A percentile compares a stretch with the other conserved stretches of the same genome.
These are phyloP conservation scores for Napeogenes inachia DNA, from an alignment of 2,888 invertebrate genomes.

Conservation along the genomic window DNA sequence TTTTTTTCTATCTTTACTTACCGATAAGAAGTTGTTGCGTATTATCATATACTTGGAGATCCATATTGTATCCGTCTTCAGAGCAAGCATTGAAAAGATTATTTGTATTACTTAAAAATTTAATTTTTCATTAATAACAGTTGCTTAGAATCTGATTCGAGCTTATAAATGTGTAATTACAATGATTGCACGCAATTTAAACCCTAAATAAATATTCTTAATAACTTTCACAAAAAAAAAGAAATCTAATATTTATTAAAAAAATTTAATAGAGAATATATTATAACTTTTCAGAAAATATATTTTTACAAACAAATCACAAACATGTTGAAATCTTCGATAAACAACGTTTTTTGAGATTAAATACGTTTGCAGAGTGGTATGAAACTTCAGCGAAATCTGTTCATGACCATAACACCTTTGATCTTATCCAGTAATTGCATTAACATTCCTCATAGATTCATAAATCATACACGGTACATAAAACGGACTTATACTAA, in stretches of 20 bases:
- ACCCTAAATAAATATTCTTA: too few species aligned
- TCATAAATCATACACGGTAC: slow-evolving; percentile 33
- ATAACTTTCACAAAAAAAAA: too few species aligned
- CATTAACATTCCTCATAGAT: slow-evolving; percentile 22
- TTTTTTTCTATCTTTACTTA: slow-evolving; percentile 40
- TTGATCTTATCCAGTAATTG: slow-evolving; percentile 21
- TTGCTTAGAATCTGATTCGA: too few species aligned
- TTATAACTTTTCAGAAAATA: too few species aligned
- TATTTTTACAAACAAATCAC: too few species aligned
- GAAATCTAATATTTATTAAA: too few species aligned
- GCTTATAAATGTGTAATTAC: too few species aligned
- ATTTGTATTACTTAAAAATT: slow-evolving; percentile 2
- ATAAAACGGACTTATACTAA: slow-evolving; percentile 29
- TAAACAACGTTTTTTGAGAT: too few species aligned
- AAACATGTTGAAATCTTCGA: too few species aligned
- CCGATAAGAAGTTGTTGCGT: slow-evolving; percentile 62
- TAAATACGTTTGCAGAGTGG: slow-evolving; percentile 10
- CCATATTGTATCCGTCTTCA: slow-evolving; percentile 57
- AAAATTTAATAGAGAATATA: too few species aligned
- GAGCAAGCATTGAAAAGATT: slow-evolving; percentile 44
- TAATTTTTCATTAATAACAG: neutral
- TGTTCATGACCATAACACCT: slow-evolving; percentile 8
- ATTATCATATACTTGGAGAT: slow-evolving; percentile 64
- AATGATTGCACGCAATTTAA: too few species aligned
- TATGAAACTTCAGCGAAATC: slow-evolving; percentile 7